phyloP scores from a whole-genome alignment of 2,113 vertebrate genomes.

The Entomyzon cyanotis region DNA sequence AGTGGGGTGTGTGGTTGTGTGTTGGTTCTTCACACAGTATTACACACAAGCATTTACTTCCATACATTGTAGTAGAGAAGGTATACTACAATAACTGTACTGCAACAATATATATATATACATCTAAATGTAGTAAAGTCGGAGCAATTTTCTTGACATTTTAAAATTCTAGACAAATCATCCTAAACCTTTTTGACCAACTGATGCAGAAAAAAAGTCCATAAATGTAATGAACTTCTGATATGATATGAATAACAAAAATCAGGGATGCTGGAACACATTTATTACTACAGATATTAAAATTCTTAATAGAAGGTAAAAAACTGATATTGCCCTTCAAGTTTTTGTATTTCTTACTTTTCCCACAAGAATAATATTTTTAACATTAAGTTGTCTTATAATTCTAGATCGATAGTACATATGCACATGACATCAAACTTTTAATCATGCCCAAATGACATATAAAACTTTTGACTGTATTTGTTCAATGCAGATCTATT shows the following conservation, averaged over 20 bases:
- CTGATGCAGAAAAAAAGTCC: background rate
- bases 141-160: background rate
- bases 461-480: background rate
- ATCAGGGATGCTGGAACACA: background rate
- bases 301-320: background rate
- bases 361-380: background rate
- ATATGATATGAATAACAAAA: background rate
- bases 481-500: background rate
- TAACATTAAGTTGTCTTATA: background rate
- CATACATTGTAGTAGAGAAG: background rate
- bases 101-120: background rate
- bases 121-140: background rate
- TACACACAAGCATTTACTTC: background rate
- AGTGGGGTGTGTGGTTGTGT: rapidly evolving
- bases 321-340: background rate
- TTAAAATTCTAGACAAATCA: background rate
- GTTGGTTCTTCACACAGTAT: background rate
- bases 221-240: background rate
- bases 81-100: background rate
- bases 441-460: background rate
- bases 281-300: background rate
- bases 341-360: background rate
- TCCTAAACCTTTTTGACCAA: background rate
- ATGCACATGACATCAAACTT: background rate
- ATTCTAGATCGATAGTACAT: background rate